These are phyloP conservation scores for Cantharis nigra DNA, from an alignment of 2,888 invertebrate species.

Conservation along the genomic window DNA sequence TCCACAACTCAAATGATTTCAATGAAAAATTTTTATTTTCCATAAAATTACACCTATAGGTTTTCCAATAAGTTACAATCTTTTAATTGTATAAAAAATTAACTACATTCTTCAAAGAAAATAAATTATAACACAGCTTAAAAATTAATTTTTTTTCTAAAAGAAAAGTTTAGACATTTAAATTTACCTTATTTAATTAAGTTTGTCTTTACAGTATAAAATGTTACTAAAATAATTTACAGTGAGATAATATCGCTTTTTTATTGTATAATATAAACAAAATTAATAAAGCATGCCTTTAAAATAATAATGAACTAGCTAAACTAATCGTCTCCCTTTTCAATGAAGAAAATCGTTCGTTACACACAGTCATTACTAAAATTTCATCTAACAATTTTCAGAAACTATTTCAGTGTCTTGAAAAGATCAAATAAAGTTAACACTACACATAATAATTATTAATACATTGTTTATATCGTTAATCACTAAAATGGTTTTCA, in stretches of 20 bases:
- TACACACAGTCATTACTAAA: neutral
- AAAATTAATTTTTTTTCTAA: neutral
- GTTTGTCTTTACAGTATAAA: neutral
- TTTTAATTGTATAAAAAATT: neutral
- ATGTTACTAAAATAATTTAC: neutral
- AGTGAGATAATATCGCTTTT: neutral
- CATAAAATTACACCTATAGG: neutral
- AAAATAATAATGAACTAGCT: neutral
- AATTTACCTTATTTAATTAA: neutral
- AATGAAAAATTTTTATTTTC: neutral
- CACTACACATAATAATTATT: conserved; percentile 1
- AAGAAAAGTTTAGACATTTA: neutral
- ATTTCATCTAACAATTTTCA: neutral
- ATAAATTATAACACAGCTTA: neutral
- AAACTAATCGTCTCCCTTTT: neutral
- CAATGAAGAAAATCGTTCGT: neutral
- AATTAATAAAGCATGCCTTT: neutral
- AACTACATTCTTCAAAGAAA: neutral
- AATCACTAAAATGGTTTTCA: neutral
- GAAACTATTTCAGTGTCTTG: neutral
- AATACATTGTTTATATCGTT: neutral
- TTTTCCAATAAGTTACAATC: neutral
- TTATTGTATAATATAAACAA: neutral
- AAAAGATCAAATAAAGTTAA: neutral
- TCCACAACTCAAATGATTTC: neutral